Evolutionary conservation across 1,140 invertebrate species (phyloP), one percentile per base, ranked within the genome.

Genomic region (Philopotamus ludificatus): DNA sequence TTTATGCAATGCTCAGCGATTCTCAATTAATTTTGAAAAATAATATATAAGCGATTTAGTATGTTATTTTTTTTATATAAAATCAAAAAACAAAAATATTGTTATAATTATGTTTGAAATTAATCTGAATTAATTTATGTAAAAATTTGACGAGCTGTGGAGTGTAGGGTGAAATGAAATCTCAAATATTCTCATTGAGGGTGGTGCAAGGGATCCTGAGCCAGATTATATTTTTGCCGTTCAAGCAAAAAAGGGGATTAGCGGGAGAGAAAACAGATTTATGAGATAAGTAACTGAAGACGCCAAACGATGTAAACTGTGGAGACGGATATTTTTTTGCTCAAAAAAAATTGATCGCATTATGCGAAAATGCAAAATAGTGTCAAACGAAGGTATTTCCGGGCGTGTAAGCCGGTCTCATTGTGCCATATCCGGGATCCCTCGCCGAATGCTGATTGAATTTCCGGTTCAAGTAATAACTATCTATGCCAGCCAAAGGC

Each of bases 381-480:
- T 34, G 28, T 34, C 28, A 34, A 34, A 34, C 12, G 4, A 34
- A 12, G 28, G 28, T 34, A 7, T 34, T 4, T 34, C 12, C 20
- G 26, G 15, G 2, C 26, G 51, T 18, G 4, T 15, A 53, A 53
- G 22, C 28, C 20, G 1, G 9, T 25, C 23, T 25, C 23, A 58
- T 57, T 68, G 54, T 55, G 44, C 39, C 26, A 42, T 55, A 50
- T 63, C 66, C 66, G 53, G 18, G 50, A 55, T 65, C 39, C 22
- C 45, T 21, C 41, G 53, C 12, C 26, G 55, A 64, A 34, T n/a
- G n/a, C 59, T 66, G 59, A 70, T 70, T 59, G 67, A 70, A 70
- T 70, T 70, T 70, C 67, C 67, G 63, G 59, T 70, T 66, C 64
- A 41, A 15, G 64, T 66, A 70, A 70, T 70, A 70, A 70, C 67